phyloP scores from a whole-genome alignment of 92 coral and sea anemone species.

The Parazoanthus swiftii region DNA sequence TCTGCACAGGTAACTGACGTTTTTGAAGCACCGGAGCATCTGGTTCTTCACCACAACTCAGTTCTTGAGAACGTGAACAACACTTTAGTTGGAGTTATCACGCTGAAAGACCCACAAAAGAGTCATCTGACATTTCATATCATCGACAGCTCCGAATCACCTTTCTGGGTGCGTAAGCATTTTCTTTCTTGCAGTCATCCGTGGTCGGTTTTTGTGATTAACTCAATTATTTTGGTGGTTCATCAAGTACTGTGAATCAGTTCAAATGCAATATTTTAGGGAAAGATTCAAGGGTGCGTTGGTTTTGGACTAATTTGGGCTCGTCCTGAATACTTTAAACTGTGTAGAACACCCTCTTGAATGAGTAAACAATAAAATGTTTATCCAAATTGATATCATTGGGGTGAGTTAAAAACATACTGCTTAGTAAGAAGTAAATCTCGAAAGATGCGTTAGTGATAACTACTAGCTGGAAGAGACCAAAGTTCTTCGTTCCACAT shows the following conservation, averaged over 20 bases:
- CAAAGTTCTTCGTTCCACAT: no score
- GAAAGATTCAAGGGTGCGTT: background rate
- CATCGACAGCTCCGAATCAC: conserved; percentile 40
- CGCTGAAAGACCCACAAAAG: conserved; percentile 62
- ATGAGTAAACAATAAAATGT: no score
- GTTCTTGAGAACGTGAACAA: conserved; percentile 57
- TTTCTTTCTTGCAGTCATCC: background rate
- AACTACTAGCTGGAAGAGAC: no score
- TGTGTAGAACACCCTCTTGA: no score
- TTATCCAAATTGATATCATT: no score
- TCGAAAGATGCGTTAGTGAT: no score
- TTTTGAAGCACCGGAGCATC: conserved; percentile 61
- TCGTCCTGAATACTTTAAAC: no score
- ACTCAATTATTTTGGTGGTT: background rate
- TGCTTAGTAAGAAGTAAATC: no score
- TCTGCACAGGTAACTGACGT: conserved; percentile 62
- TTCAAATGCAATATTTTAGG: background rate
- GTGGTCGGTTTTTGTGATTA: background rate
- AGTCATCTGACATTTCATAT: conserved; percentile 48
- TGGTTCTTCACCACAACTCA: conserved; percentile 65
- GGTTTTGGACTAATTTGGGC: background rate
- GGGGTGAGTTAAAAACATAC: no score
- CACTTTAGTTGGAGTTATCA: conserved; percentile 65
- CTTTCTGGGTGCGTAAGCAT: conserved; percentile 51
- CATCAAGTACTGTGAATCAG: background rate